Base-by-base conservation (phyloP, 2,888 invertebrate genomes). In the Dryocosmus kuriphilus region DNA sequence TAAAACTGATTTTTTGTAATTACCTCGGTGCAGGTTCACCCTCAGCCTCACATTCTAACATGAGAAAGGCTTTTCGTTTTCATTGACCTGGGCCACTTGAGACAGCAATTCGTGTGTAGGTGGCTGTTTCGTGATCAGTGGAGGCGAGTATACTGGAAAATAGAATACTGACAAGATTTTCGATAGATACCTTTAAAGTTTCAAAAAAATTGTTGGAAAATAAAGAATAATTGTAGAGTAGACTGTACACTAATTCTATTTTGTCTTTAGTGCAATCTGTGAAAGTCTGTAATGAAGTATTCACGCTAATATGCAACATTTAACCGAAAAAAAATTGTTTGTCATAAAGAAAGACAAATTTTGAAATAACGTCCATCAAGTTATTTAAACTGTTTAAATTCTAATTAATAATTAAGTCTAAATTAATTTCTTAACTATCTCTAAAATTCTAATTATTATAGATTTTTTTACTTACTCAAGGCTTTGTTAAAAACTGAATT, bases 21-120 rank as follows among this genome's bases (percentile, higher is more conserved):
- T 94, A 99, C 98, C 94, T 96, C 76, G 99, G 98, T 84, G 96
- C 95, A 16, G 99, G 99, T 92, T 98, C 97, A 86, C 98, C 99
- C 91, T 96, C 96, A 19, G 99, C 99, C 92, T 98, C 97, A 92
- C 99, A 99, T 92, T 98, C 98, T 85, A 99, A 96, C 88, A 97
- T n/a, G n/a, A 95, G 93, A 98, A 98, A 74, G 98, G 98, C 92
- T 97, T 98, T 92, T 98, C 97, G 89, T 96, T 96, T 92, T 98
- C 97, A 85, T 95, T 95, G 79, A 93, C 92, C 85, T 93, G 93
- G 65, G 96, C 96, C 84, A 98, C 98, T 94, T 98, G 97, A 92
- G 98, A 98, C 82, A 98, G 94, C 86, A 97, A 94, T 93, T 98
- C 98, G 90, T 97, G 97, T 80, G 96, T 95, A 73, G 97, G 97